Evolutionary conservation across 2,113 vertebrate species (phyloP).

Genomic region (Ammodramus savannarum): DNA sequence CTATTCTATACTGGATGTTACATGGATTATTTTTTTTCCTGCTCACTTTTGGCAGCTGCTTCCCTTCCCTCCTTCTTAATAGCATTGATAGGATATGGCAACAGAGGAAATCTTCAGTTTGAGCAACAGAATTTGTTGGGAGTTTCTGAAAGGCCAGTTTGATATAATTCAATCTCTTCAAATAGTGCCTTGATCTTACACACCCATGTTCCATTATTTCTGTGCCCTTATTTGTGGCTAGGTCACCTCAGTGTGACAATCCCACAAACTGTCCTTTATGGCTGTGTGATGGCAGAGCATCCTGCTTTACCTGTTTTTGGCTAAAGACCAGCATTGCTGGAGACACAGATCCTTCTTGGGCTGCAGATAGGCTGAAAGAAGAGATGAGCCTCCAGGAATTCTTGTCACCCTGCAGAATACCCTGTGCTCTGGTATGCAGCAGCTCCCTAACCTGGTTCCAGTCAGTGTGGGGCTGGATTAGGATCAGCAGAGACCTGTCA

Average conservation of each 20-base stretch:
- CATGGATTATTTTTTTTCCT: not conserved
- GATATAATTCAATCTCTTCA: not conserved
- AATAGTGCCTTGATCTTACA: not conserved
- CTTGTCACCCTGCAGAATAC: not conserved
- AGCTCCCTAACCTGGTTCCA: not conserved
- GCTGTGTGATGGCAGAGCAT: not conserved
- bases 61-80: not conserved
- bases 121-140: not conserved
- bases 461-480: not conserved
- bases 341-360: not conserved
- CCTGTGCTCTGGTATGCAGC: not conserved
- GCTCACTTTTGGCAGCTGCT: not conserved
- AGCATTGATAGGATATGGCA: not conserved
- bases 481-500: not conserved
- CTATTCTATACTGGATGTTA: not conserved
- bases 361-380: not conserved
- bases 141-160: not conserved
- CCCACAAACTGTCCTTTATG: not conserved
- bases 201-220: not conserved
- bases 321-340: not conserved
- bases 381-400: not conserved
- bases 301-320: not conserved
- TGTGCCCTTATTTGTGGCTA: not conserved
- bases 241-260: not conserved
- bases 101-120: not conserved